A percentile compares a stretch with the other conserved stretches of the same genome.
Evolutionary conservation across 1,140 invertebrate genomes (phyloP).

Genomic region (Amphibalanus amphitrite): DNA sequence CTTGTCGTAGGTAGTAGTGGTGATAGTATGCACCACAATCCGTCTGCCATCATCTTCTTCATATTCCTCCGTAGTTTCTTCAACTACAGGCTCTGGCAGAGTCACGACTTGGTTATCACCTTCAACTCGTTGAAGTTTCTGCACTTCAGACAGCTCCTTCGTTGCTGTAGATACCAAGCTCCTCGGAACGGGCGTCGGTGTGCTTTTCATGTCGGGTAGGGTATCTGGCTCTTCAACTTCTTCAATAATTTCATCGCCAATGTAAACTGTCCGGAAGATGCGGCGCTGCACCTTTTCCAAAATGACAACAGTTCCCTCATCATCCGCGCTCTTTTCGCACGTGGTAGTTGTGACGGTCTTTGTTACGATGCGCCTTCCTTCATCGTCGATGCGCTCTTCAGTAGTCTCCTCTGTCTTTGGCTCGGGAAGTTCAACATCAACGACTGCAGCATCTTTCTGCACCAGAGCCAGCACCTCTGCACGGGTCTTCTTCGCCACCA

Average conservation of each 20-base stretch:
- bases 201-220: too few relatives aligned
- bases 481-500: neutral
- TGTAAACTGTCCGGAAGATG: neutral
- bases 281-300: neutral
- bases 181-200: too few relatives aligned
- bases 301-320: neutral
- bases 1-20: neutral
- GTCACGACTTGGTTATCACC: neutral
- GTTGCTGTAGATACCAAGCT: too few relatives aligned
- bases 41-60: neutral
- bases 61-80: neutral
- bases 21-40: neutral
- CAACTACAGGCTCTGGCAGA: neutral
- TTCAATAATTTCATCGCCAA: neutral
- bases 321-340: neutral
- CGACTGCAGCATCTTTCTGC: neutral
- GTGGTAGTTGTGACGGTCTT: neutral
- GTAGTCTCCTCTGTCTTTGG: neutral
- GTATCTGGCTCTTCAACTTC: neutral
- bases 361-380: neutral
- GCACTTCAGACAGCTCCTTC: neutral
- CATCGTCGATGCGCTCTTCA: neutral
- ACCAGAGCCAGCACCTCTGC: neutral
- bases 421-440: neutral
- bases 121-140: neutral